Conservation (phyloP, 2,888 invertebrate genomes). For the Chymomyza amoena region DNA sequence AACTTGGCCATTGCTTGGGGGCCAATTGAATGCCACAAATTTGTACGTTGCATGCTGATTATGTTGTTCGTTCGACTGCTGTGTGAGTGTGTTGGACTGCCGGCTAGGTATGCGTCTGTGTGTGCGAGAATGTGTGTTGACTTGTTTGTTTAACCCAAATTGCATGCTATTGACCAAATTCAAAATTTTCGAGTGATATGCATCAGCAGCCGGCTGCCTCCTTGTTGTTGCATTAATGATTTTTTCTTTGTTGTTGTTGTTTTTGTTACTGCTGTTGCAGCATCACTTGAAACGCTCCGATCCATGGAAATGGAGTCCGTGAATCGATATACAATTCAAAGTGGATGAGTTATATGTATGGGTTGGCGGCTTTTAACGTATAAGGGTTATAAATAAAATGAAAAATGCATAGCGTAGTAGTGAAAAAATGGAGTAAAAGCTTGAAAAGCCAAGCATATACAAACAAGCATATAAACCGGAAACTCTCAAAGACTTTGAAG, state of each 20-base stretch:
- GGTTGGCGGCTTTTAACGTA: background rate
- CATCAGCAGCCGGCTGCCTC: constrained; percentile 8
- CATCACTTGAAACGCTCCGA: constrained; percentile 45
- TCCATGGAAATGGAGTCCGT: background rate
- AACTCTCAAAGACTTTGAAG: no score
- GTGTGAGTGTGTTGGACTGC: constrained; percentile 37
- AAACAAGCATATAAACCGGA: no score
- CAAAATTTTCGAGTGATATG: constrained; percentile 51
- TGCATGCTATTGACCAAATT: constrained; percentile 65
- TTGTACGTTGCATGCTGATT: constrained; percentile 46
- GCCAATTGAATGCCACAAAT: constrained; percentile 58
- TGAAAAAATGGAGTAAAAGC: background rate
- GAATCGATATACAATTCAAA: background rate
- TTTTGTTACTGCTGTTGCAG: constrained; percentile 21
- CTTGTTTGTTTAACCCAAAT: constrained; percentile 70
- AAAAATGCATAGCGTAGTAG: no score
- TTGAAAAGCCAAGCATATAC: background rate
- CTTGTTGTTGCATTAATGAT: constrained; percentile 37
- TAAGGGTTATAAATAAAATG: background rate
- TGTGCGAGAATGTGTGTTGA: constrained; percentile 23
- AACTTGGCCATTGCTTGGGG: constrained; percentile 38
- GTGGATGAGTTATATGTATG: background rate
- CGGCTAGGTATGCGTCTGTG: constrained; percentile 48
- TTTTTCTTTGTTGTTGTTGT: constrained; percentile 18
- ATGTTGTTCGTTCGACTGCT: constrained; percentile 40